phyloP scores from a whole-genome alignment of 2,113 vertebrate genomes.

The Mesocricetus auratus region DNA sequence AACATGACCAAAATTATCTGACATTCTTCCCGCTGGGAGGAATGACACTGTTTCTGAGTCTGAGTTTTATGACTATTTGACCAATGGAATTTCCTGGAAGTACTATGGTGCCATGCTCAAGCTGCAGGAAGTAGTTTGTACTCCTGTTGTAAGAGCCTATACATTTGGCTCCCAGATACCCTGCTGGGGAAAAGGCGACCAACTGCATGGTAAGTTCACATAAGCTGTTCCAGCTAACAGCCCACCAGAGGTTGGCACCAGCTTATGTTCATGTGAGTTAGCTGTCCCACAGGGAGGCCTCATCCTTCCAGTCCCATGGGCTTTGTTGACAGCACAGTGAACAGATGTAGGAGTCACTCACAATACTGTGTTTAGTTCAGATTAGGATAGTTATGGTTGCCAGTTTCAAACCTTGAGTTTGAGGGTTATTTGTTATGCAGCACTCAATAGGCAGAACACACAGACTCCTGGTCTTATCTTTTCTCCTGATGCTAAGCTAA shows the following conservation, averaged over 20 bases:
- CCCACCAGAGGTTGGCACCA: neutral
- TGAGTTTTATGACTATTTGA: neutral
- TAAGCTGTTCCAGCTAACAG: neutral
- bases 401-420: slow-evolving; percentile 4
- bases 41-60: neutral
- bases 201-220: neutral
- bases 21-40: neutral
- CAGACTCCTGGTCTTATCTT: neutral
- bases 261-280: neutral
- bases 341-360: neutral
- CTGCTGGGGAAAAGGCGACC: neutral
- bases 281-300: neutral
- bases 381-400: neutral
- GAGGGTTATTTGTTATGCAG: neutral
- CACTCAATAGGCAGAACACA: neutral
- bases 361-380: neutral
- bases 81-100: neutral
- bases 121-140: neutral
- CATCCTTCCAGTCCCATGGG: neutral
- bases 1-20: neutral
- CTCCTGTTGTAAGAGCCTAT: neutral
- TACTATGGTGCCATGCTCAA: neutral
- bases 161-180: neutral
- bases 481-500: neutral
- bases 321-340: accelerated